phyloP scores from a whole-genome alignment of 2,113 vertebrate species.

The Dromiciops gliroides region DNA sequence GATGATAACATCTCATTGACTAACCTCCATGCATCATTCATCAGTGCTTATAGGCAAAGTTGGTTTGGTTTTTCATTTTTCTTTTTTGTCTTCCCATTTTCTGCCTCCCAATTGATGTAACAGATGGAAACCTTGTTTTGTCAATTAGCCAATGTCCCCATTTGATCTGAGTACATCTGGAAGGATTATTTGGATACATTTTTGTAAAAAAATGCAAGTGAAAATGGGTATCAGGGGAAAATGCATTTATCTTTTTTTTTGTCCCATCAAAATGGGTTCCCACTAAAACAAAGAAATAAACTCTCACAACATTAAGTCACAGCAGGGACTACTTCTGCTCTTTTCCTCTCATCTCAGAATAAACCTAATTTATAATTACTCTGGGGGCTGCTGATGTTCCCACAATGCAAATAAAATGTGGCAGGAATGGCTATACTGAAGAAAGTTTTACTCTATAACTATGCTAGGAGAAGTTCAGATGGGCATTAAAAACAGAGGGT shows the following conservation, averaged over 20 bases:
- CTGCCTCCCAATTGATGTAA: constrained; percentile 61
- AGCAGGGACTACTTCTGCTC: constrained; percentile 65
- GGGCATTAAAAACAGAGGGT: constrained; percentile 58
- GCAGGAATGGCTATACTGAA: constrained; percentile 30
- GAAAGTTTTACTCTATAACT: constrained; percentile 52
- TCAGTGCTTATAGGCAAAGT: constrained; percentile 26
- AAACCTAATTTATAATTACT: constrained; percentile 76
- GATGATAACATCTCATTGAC: not conserved
- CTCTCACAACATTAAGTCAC: constrained; percentile 71
- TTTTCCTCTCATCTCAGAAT: constrained; percentile 63
- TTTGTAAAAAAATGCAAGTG: constrained; percentile 63
- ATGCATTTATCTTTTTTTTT: constrained; percentile 28
- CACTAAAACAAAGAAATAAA: constrained; percentile 62
- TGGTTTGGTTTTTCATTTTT: constrained; percentile 11
- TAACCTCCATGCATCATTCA: not conserved
- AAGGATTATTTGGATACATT: constrained; percentile 67
- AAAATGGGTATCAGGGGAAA: constrained; percentile 30
- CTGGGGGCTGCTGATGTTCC: constrained; percentile 59
- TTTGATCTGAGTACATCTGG: constrained; percentile 74
- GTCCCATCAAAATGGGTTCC: constrained; percentile 44
- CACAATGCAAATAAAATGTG: constrained; percentile 56
- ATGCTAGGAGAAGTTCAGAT: constrained; percentile 43
- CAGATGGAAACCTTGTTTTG: constrained; percentile 74
- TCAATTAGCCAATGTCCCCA: constrained; percentile 65
- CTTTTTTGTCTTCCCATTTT: constrained; percentile 27